A percentile compares a stretch with the other conserved stretches of the same genome.
Conservation (phyloP, 2,113 vertebrate species). For the Gallinago paraguaiae region DNA sequence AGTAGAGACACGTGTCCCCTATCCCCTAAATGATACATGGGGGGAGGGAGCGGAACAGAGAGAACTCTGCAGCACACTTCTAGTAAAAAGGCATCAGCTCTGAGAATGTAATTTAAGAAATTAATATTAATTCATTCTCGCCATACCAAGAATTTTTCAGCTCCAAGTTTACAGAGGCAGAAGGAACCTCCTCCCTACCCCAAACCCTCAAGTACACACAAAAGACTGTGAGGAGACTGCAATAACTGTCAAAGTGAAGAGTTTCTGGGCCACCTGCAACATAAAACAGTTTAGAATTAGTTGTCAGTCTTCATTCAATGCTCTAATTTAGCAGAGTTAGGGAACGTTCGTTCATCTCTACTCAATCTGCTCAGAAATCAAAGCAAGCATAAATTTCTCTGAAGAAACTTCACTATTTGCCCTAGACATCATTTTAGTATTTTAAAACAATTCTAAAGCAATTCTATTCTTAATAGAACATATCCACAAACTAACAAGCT, state of each 20-base stretch:
- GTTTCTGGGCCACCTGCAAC: neutral
- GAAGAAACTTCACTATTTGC: neutral
- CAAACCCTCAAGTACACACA: neutral
- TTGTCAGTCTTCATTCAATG: neutral
- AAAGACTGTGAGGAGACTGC: neutral
- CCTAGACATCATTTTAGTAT: neutral
- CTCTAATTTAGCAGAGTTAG: neutral
- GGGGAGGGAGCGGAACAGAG: neutral
- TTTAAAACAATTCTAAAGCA: neutral
- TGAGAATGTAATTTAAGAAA: neutral
- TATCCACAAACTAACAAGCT: neutral
- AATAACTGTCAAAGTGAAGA: neutral
- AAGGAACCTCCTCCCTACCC: neutral
- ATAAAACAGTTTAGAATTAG: neutral
- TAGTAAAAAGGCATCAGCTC: neutral
- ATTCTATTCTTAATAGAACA: neutral
- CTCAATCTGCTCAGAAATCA: neutral
- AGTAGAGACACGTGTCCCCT: fast-evolving
- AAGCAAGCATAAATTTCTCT: neutral
- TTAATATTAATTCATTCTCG: neutral
- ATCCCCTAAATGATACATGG: neutral
- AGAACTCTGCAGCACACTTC: neutral
- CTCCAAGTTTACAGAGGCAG: neutral
- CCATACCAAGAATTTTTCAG: neutral
- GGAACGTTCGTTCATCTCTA: neutral